Percentiles rank a stretch among this genome's conserved stretches.
phyloP scores from a whole-genome alignment of 1,140 invertebrate species.

The Brachionus rubens region DNA sequence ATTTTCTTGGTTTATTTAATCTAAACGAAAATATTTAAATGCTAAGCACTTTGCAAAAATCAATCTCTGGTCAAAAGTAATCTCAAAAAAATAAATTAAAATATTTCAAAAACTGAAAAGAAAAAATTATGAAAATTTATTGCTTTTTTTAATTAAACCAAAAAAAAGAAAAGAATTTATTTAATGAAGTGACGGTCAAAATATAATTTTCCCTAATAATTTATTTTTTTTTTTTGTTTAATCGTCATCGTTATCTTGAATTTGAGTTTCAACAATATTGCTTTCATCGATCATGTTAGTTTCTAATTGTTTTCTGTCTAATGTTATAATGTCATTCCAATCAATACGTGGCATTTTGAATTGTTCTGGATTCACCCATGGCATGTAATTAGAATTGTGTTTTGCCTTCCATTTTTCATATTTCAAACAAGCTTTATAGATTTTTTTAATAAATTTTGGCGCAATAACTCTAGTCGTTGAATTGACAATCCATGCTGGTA shows the following conservation, averaged over 20 bases:
- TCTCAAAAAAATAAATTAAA: too few relatives aligned
- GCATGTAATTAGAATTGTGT: slow-evolving; percentile 73
- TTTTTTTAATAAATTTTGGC: slow-evolving; percentile 65
- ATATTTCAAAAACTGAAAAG: too few relatives aligned
- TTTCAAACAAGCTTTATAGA: slow-evolving; percentile 74
- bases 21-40: too few relatives aligned
- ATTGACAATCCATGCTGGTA: slow-evolving; percentile 84
- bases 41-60: slow-evolving; percentile 24
- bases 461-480: slow-evolving; percentile 80
- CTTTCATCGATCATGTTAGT: slow-evolving; percentile 39
- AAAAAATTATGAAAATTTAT: too few relatives aligned
- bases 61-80: too few relatives aligned
- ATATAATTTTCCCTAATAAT: too few relatives aligned
- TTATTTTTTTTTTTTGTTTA: background rate
- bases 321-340: slow-evolving; percentile 47
- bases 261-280: slow-evolving; percentile 30
- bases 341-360: slow-evolving; percentile 67
- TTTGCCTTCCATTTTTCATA: slow-evolving; percentile 76
- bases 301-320: background rate
- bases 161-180: too few relatives aligned
- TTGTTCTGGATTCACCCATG: slow-evolving; percentile 81
- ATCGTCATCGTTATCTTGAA: slow-evolving; percentile 14
- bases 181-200: too few relatives aligned
- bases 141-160: too few relatives aligned
- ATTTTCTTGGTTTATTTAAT: too few relatives aligned